Conservation (phyloP, 2,888 invertebrate species). For the Allacma fusca region DNA sequence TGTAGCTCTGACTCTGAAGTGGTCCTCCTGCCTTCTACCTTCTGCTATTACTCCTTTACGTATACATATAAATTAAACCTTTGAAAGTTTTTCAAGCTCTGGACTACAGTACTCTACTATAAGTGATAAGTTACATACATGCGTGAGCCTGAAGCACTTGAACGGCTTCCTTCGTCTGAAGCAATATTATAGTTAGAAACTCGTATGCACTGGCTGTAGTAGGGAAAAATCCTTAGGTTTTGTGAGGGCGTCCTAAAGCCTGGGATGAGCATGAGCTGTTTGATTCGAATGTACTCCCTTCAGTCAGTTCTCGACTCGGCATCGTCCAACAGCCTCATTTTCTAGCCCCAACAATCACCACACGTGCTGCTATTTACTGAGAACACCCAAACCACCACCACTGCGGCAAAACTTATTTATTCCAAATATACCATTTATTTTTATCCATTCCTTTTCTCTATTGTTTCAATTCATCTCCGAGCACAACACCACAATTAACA, state of each 20-base stretch:
- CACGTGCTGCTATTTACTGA: conserved; percentile 30
- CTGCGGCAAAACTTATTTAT: conserved; percentile 20
- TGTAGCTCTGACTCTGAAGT: too few species aligned
- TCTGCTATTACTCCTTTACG: too few species aligned
- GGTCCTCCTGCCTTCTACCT: too few species aligned
- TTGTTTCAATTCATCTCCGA: background rate
- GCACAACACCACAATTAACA: background rate
- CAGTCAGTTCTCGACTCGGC: conserved; percentile 19
- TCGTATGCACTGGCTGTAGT: too few species aligned
- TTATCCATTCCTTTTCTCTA: background rate
- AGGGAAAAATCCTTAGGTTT: background rate
- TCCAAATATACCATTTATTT: background rate
- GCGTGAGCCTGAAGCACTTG: too few species aligned
- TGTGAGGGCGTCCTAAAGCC: background rate
- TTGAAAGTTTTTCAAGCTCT: too few species aligned
- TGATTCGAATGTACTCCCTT: background rate
- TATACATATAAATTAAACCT: too few species aligned
- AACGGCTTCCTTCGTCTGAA: too few species aligned
- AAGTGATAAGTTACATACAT: too few species aligned
- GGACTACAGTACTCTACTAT: too few species aligned
- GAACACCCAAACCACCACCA: background rate
- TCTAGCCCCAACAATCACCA: background rate
- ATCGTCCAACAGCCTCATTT: background rate
- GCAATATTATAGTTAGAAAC: too few species aligned
- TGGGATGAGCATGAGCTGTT: background rate